Conservation (phyloP, 2,888 invertebrate species). For the Dorcus hopei region DNA sequence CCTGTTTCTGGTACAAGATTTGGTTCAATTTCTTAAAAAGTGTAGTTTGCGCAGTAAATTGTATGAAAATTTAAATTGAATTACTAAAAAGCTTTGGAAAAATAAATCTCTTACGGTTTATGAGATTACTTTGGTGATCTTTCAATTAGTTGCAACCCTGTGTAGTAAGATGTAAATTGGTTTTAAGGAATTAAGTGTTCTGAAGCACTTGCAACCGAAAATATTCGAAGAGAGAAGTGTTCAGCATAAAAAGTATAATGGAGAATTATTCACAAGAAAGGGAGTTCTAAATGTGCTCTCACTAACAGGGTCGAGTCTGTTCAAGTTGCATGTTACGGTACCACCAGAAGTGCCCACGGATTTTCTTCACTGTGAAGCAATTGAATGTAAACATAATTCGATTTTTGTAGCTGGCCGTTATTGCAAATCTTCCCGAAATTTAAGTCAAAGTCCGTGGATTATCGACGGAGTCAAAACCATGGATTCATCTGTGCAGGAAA, state of each 20-base stretch:
- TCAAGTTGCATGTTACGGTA: constrained; percentile 52
- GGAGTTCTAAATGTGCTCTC: constrained; percentile 58
- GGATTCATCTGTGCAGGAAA: constrained; percentile 88
- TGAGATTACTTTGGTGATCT: no score
- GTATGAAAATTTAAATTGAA: no score
- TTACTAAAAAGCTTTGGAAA: no score
- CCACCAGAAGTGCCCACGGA: constrained; percentile 53
- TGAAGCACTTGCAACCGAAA: constrained; percentile 50
- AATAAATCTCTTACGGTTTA: no score
- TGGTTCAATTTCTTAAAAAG: no score
- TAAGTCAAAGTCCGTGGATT: constrained; percentile 95
- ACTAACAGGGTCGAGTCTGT: constrained; percentile 49
- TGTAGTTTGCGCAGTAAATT: no score
- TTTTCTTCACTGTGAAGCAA: constrained; percentile 50
- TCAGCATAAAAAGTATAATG: constrained; percentile 47
- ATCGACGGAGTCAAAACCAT: constrained; percentile 74
- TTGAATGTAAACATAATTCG: constrained; percentile 58
- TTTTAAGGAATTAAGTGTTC: constrained; percentile 48
- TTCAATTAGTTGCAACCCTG: no score
- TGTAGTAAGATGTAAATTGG: background rate
- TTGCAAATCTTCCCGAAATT: constrained; percentile 74
- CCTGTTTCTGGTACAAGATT: no score
- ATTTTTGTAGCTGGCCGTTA: constrained; percentile 73
- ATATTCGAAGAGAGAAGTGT: constrained; percentile 47
- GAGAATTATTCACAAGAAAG: constrained; percentile 63